Evolutionary conservation across 2,888 invertebrate species (phyloP), one percentile per base, ranked within the genome.

Genomic region (Eremobia ochroleuca): DNA sequence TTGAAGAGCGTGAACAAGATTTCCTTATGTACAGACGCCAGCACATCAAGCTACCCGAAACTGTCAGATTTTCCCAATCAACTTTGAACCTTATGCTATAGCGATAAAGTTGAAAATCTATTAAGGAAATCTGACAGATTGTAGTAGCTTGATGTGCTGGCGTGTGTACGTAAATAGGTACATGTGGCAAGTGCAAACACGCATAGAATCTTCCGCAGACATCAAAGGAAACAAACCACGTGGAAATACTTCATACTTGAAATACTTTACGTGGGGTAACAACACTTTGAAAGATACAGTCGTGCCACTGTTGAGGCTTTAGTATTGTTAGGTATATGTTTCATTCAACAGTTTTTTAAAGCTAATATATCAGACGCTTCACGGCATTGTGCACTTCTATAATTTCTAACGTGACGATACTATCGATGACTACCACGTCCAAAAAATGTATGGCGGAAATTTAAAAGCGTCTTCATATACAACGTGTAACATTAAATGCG

Each of bases 181-280:
- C 40, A 64, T 59, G 58, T 67, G 58, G 4, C 43, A 62, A 31
- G 18, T 37, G 28, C 43, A 43, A 71, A 43, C 46, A 28, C 43
- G 34, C n/a, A n/a, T 46, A 43, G 28, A 34, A 70, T 73, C 70
- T 58, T 71, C 49, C n/a, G 40, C 55, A 62, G 18, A 61, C 76
- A 80, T 83, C 64, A 83, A 76, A 83, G 68, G 21, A 28, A 40
- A 61, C n/a, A 59, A 64, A 58, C 71, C 46, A 72, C 58, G 31
- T 62, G 52, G 68, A 66, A 62, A 52, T 66, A 65, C 37, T 59
- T 64, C 34, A 59, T 72, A 69, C 46, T 65, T 66, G 58, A 34
- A 55, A 58, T 34, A 55, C 25, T 61, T 55, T 21, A 40, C 1
- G 34, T 61, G 43, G 18, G 59, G 18, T 43, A 40, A 52, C 43